Base-by-base conservation (phyloP, 2,888 invertebrate species). In the Drosophila limbata region DNA sequence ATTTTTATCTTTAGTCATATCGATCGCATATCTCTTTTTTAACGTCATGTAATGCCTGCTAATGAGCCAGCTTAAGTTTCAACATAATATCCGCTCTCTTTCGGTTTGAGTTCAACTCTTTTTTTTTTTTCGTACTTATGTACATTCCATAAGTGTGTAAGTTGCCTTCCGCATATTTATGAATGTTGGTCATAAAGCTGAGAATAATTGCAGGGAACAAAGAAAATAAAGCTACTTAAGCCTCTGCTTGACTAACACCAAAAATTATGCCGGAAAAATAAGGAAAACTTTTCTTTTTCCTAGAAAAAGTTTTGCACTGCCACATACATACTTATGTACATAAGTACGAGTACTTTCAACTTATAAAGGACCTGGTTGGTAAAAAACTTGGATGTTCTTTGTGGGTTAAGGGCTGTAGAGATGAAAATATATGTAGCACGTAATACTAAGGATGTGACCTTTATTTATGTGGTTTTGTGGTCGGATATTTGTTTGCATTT, bases 291-390 rank as follows among this genome's bases (percentile, higher is more conserved):
- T 33, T 10, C 51, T 44, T 51, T 35, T 9, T 33, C 5, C 1
- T 31, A 42, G 33, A 28, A 42, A 61, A 61, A 44, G 21, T 61
- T 61, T 17, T 6, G 1, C 13, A 25, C 60, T 51, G 42, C 33
- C 40, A 5, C 13, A 13, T 13, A 37, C 37, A 8, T 25, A 51
- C 44, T 44, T 13, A 51, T 35, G 25, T 5, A 51, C 35, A 44
- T 5, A 6, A n/a, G 3, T 15, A 44, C 35, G 44, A 35, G 51
- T 61, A 47, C 48, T 31, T 50, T 10, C 28, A 61, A 61, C 44
- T 51, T 51, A 61, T 51, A 51, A 60, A 33, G 60, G 42, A 42
- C 42, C 42, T 60, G 50, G 11, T 31, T 31, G 50, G 40, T 25
- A 40, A 19, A 42, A 50, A 50, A 40, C 33, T 60, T 61, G 42